Evolutionary conservation across 1,140 invertebrate species (phyloP).

Genomic region (Bombus soroeensis): DNA sequence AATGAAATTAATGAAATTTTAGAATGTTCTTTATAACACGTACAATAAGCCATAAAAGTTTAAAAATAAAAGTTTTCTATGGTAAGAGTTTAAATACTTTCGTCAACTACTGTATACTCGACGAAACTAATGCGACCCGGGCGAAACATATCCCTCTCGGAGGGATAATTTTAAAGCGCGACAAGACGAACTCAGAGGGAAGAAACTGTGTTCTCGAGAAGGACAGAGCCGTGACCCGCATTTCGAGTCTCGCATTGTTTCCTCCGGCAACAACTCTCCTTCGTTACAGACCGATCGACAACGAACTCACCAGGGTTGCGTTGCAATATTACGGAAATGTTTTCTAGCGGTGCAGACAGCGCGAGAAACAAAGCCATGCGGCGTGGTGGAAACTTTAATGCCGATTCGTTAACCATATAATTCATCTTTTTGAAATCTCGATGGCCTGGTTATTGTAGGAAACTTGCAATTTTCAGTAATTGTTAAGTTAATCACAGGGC

Average conservation of each 20-base stretch:
- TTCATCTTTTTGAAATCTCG: not conserved
- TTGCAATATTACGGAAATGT: constrained; percentile 33
- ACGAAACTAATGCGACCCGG: not conserved
- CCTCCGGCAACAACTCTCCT: constrained; percentile 21
- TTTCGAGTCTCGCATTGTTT: constrained; percentile 57
- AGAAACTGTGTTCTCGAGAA: constrained; percentile 29
- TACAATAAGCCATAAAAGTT: too few species aligned
- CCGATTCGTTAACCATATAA: constrained; percentile 43
- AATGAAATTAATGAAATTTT: too few species aligned
- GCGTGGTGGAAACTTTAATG: constrained; percentile 27
- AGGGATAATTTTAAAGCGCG: constrained; percentile 17
- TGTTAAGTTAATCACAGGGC: too few species aligned
- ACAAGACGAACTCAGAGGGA: constrained; percentile 13
- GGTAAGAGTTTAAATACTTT: not conserved
- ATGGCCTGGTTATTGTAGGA: not conserved
- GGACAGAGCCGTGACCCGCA: constrained; percentile 50
- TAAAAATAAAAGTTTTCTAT: not conserved
- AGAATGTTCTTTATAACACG: too few species aligned
- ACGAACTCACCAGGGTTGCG: constrained; percentile 23
- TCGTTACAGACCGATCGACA: constrained; percentile 44
- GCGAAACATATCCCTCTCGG: not conserved
- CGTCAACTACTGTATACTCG: not conserved
- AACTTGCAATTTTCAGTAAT: constrained; percentile 4
- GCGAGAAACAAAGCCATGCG: constrained; percentile 5
- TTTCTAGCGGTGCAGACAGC: constrained; percentile 28